Evolutionary conservation across 2,797 vertebrate species (phyloP), one percentile per base, ranked within the genome.

Genomic region (Paguma larvata): DNA sequence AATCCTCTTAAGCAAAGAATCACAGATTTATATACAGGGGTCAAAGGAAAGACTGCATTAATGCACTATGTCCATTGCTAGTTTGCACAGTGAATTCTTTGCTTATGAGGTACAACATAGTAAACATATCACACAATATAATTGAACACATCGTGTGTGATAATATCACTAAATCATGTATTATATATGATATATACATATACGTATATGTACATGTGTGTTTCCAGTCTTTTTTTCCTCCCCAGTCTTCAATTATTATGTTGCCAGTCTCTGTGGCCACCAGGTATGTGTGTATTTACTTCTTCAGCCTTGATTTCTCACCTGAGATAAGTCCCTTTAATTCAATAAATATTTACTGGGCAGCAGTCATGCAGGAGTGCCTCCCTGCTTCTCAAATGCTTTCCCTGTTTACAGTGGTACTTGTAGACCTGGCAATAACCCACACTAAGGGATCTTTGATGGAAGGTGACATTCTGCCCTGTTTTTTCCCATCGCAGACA

Each of bases 221-320:
- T 75, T 34, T 53, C 30, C 14, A 56, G 21, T 16, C 32, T 10
- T 77, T 32, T 44, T 44, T 68, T 23, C 8, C 23, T 38, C 21
- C 73, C 32, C 38, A 73, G 9, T 72, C 79, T 72, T 75, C 59
- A 38, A 51, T 72, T 59, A 56, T 59, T n/a, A 19, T 41, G 34
- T 77, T 90, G 93, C 32, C 16, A 16, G 13, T 89, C 46, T 86
- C 96, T 87, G 62, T 34, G 34, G n/a, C 15, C 21, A 87, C 8
- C 2, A 38, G 25, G 25, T 62, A 25, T 59, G 53, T 73, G 8
- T 92, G 12, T 80, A 34, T 53, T 51, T 86, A 77, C 10, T 14
- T 75, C 30, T 48, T 95, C 25, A 72, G 15, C 32, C 25, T 80
- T 83, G 27, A 96, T n/a, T 91, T 92, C 15, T 82, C 44, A 85